Evolutionary conservation across 1,140 invertebrate genomes (phyloP), one percentile per base, ranked within the genome.

Genomic region (Telenomus remus): DNA sequence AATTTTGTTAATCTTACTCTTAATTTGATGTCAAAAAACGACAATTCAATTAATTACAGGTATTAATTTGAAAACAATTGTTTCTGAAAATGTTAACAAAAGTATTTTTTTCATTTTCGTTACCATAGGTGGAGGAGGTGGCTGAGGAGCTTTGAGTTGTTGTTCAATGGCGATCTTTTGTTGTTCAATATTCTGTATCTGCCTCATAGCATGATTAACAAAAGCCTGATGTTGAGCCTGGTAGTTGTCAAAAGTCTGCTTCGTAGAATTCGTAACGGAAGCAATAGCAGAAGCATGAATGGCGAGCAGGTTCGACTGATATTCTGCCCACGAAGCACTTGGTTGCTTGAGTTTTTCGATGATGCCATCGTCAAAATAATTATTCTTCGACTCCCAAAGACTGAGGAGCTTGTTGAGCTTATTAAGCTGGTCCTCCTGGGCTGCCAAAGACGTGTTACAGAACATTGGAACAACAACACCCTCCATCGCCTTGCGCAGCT

Each of bases 141-240:
- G 82, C 27, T 81, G 82, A 19, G 85, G 85, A 51, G 85, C 77
- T 79, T 87, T 86, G 11, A 89, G 83, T 79, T 95, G 93, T 72
- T 93, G 89, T 80, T 95, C 92, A 39, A 95, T 87, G 10, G 90
- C 90, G 65, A 93, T 91, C 80, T 94, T 94, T 82, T 95, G 94
- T 84, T 94, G 92, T 80, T 95, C 93, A 51, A 95, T 89, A 81
- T 91, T 93, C 83, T 96, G 94, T 79, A 97, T 94, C 85, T 96
- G 94, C 82, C 96, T 93, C 80, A 94, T 91, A 8, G 96, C 93
- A 87, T 99, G 97, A 46, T 93, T 91, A 5, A 97, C 93, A 86
- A 98, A 99, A 4, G 97, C 95, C 87, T 98, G 94, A 89, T 99
- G 97, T 82, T 99, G 97, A 42, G 94, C 93, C 88, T 97, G 95